These are phyloP conservation scores for Cyanoramphus novaezelandiae DNA, from an alignment of 2,113 vertebrate species.

Conservation along the genomic window DNA sequence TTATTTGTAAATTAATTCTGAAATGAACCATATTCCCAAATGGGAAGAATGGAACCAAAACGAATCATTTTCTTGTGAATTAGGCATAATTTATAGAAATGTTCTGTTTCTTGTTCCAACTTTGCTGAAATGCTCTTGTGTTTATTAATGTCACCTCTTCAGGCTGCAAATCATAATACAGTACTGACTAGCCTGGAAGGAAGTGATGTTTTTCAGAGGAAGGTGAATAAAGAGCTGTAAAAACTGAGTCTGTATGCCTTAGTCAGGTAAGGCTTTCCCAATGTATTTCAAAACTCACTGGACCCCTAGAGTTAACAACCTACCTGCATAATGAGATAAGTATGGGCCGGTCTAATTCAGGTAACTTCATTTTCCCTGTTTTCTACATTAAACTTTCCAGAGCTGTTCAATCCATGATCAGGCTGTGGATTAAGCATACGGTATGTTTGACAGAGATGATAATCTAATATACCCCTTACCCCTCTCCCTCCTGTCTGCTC, in stretches of 20 bases:
- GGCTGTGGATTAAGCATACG: not conserved
- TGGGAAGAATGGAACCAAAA: not conserved
- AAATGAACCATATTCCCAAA: not conserved
- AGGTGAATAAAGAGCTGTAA: not conserved
- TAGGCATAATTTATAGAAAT: not conserved
- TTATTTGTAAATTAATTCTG: not conserved
- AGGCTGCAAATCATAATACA: not conserved
- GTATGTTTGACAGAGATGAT: not conserved
- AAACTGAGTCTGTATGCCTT: not conserved
- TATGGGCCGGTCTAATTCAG: not conserved
- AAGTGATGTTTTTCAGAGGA: not conserved
- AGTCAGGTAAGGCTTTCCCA: not conserved
- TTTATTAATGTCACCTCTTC: not conserved
- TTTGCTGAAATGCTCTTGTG: not conserved
- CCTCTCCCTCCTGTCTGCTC: not conserved
- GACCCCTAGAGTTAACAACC: not conserved
- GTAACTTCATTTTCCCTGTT: not conserved
- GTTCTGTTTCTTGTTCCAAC: not conserved
- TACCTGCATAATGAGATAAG: not conserved
- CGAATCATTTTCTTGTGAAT: not conserved
- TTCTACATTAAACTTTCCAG: not conserved
- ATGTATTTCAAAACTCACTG: not conserved
- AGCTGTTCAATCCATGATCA: not conserved
- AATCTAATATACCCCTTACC: not conserved
- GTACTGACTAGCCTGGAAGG: not conserved